Base-by-base conservation (phyloP, 2,113 vertebrate species). In the Aphyosemion australe region DNA sequence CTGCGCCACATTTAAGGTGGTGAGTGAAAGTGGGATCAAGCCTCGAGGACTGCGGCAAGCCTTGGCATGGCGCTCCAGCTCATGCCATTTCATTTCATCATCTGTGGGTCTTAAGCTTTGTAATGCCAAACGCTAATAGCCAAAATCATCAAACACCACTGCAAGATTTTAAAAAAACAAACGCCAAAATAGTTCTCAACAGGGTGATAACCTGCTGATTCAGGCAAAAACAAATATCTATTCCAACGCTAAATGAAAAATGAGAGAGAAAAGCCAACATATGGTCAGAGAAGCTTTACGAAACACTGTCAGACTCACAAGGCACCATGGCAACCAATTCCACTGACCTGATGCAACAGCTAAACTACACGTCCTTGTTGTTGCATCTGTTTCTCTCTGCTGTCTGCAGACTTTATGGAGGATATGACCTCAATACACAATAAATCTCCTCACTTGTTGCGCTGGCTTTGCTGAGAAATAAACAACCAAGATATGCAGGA, bases 51-150 rank as follows among this genome's bases (percentile, higher is more conserved):
- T 86, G 87, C 74, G 49, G 61, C 66, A 72, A 67, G 63, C 75
- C 52, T 72, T 87, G 83, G 84, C 76, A 83, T 60, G 37, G 61
- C 1, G 56, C 64, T 72, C 64, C 79, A 63, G 54, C 87, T 73
- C 66, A 68, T 43, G 56, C 77, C 71, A 67, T 83, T 85, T 81
- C 62, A 84, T 84, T 78, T 80, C 69, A 84, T 77, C 80, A 68
- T 60, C 62, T 51, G 6, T 37, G 45, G 18, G 16, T 43, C 26
- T 15, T 34, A 43, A 58, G 53, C 2, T 58, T 55, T 50, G 42
- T 43, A 5, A 26, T 61, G 39, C 65, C 61, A 68, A 72, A 56
- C 14, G 41, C 66, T 70, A 45, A 45, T 52, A 50, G 63, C 51
- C 14, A 59, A 45, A 69, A 76, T 73, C 63, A 41, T 68, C 60